These are phyloP conservation scores for Ericerus pela DNA, from an alignment of 1,140 invertebrate species.

Conservation along the genomic window DNA sequence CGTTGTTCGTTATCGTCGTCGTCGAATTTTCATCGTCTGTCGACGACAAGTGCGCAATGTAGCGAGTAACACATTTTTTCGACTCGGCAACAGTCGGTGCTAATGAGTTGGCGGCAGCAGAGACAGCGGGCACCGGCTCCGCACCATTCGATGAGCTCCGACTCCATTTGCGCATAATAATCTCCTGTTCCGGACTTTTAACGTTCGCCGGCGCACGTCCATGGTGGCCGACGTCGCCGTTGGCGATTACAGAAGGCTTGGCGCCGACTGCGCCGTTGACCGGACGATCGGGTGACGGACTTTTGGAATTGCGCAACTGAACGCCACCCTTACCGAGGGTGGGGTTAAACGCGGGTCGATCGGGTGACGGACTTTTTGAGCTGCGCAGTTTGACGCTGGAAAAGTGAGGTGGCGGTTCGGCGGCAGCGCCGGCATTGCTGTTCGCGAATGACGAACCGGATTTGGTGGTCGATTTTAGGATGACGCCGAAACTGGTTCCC, in stretches of 20 bases:
- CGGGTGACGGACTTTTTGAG: no score
- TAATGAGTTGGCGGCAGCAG: no score
- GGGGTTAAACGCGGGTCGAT: not conserved
- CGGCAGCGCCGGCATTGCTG: no score
- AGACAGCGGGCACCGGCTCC: no score
- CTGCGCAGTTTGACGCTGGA: no score
- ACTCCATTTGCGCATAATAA: not conserved
- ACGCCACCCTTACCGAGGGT: not conserved
- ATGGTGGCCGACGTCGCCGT: no score
- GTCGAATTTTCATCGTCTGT: not conserved
- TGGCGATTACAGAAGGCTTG: not conserved
- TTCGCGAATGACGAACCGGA: no score
- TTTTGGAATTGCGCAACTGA: not conserved
- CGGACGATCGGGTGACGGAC: not conserved
- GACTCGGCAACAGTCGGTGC: not conserved
- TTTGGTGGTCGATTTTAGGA: not conserved
- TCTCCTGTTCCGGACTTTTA: slow-evolving; percentile 3
- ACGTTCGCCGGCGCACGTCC: no score
- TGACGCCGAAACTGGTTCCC: slow-evolving; percentile 8
- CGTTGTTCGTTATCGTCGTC: not conserved
- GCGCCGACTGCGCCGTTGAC: not conserved
- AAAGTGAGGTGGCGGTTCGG: no score
- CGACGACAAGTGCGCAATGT: not conserved
- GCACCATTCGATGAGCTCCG: not conserved
- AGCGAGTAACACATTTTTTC: not conserved